phyloP scores from a whole-genome alignment of 2,888 invertebrate species.

The Pseudolycoriella hygida region DNA sequence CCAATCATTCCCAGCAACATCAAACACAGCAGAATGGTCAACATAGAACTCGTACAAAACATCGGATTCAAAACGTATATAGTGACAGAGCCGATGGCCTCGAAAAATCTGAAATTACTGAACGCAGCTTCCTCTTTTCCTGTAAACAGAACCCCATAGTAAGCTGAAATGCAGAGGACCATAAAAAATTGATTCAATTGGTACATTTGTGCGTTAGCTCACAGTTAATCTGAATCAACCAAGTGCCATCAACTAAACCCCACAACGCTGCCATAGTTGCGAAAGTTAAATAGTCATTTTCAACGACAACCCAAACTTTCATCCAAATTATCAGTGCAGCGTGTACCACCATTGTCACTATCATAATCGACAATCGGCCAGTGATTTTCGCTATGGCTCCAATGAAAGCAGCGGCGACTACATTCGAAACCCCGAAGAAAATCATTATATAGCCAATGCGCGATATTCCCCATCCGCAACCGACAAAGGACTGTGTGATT shows the following conservation, averaged over 20 bases:
- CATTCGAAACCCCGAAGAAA: slow-evolving; percentile 77
- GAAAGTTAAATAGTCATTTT: slow-evolving; percentile 48
- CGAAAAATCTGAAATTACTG: slow-evolving; percentile 86
- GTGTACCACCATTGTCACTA: slow-evolving; percentile 54
- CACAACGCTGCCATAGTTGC: slow-evolving; percentile 67
- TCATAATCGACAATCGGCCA: slow-evolving; percentile 63
- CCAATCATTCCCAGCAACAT: slow-evolving; percentile 56
- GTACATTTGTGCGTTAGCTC: no score
- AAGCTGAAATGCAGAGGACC: no score
- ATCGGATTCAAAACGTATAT: slow-evolving; percentile 66
- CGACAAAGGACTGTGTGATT: slow-evolving; percentile 63
- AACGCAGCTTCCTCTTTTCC: slow-evolving; percentile 77
- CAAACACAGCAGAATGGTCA: slow-evolving; percentile 47
- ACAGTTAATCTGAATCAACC: slow-evolving; percentile 89
- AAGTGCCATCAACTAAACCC: slow-evolving; percentile 79
- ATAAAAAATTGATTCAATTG: no score
- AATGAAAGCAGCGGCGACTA: slow-evolving; percentile 64
- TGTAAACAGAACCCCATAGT: slow-evolving; percentile 73
- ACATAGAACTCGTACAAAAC: slow-evolving; percentile 53
- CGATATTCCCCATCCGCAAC: slow-evolving; percentile 73
- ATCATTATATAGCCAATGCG: slow-evolving; percentile 91
- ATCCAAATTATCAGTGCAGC: slow-evolving; percentile 47
- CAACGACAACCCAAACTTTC: slow-evolving; percentile 52
- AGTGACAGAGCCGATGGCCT: slow-evolving; percentile 75
- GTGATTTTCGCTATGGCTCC: slow-evolving; percentile 63